Percentiles rank a stretch among this genome's conserved stretches.
These are phyloP conservation scores for Chloroceryle inda DNA, from an alignment of 2,797 vertebrate genomes.

Conservation along the genomic window DNA sequence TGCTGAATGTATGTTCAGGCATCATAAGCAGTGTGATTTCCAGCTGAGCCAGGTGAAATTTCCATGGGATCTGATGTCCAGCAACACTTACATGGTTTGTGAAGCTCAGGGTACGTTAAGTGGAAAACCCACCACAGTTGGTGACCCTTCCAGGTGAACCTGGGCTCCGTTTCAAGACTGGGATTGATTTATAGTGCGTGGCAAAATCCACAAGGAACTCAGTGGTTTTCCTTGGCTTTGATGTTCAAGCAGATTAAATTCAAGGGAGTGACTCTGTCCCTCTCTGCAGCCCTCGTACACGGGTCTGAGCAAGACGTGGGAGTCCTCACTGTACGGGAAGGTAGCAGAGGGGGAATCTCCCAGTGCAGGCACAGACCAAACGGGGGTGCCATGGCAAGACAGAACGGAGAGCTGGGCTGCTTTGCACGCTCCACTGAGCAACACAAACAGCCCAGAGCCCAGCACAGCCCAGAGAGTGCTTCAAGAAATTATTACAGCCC, in stretches of 20 bases:
- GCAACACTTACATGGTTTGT: neutral
- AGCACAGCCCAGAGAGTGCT: neutral
- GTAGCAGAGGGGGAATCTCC: neutral
- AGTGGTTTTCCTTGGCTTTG: slow-evolving; percentile 26
- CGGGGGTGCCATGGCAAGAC: neutral
- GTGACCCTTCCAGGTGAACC: slow-evolving; percentile 30
- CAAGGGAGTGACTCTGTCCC: neutral
- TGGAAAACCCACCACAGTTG: neutral
- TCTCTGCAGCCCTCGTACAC: neutral
- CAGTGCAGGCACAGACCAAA: neutral
- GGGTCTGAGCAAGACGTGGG: neutral
- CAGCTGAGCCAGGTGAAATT: neutral
- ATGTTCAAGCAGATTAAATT: neutral
- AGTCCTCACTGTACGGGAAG: neutral
- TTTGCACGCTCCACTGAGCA: neutral
- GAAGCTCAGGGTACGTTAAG: neutral
- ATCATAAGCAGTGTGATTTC: neutral
- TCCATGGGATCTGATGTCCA: neutral
- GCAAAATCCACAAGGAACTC: neutral
- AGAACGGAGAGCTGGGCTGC: neutral
- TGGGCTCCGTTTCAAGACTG: neutral
- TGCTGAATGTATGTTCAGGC: neutral
- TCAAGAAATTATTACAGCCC: neutral
- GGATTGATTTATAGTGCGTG: neutral
- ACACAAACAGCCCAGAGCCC: neutral